A percentile compares a stretch with the other conserved stretches of the same genome.
These are phyloP conservation scores for Arenaria interpres DNA, from an alignment of 2,113 vertebrate species.

Conservation along the genomic window DNA sequence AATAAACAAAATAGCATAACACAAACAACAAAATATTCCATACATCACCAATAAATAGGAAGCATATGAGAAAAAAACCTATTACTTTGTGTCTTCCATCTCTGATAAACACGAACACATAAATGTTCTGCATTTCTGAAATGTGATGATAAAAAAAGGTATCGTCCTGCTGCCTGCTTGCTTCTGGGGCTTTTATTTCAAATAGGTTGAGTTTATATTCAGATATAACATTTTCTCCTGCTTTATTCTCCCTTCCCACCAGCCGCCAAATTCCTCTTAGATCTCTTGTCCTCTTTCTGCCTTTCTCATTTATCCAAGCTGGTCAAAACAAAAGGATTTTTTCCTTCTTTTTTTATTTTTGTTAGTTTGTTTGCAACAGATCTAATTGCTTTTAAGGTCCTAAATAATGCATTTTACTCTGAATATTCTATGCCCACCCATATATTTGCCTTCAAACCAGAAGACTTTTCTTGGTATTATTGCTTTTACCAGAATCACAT, in stretches of 20 bases:
- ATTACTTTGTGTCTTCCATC: conserved; percentile 14
- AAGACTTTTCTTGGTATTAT: not conserved
- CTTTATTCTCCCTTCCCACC: not conserved
- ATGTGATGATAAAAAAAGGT: conserved; percentile 4
- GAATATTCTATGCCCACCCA: not conserved
- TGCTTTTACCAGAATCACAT: not conserved
- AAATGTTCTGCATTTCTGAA: conserved; percentile 36
- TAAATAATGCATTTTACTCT: conserved; percentile 6
- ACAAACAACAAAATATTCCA: not conserved
- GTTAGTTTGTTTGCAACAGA: not conserved
- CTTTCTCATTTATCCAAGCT: not conserved
- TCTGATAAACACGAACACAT: not conserved
- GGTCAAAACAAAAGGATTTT: not conserved
- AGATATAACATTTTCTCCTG: not conserved
- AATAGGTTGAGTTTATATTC: not conserved
- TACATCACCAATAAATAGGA: not conserved
- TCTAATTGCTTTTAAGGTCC: not conserved
- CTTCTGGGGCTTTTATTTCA: conserved; percentile 13
- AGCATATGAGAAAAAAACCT: not conserved
- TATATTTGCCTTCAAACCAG: not conserved
- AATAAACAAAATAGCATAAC: conserved; percentile 2
- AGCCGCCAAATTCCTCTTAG: not conserved
- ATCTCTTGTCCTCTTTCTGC: not conserved
- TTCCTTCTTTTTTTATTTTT: not conserved
- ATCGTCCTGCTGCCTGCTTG: not conserved